These are phyloP conservation scores for Chanos chanos DNA, from an alignment of 2,797 vertebrate genomes.

Conservation along the genomic window DNA sequence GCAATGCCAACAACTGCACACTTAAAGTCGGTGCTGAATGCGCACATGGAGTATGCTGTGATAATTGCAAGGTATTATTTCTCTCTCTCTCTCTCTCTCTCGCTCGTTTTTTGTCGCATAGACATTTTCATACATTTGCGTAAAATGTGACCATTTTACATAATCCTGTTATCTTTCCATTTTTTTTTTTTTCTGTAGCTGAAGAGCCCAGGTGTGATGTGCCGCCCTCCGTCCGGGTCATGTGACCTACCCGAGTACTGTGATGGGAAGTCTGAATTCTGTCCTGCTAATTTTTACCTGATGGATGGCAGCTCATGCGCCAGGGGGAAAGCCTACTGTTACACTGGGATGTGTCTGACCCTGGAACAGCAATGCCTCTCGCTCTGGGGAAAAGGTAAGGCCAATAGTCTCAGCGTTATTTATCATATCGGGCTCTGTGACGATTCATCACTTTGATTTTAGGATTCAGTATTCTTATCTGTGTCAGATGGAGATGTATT, in stretches of 20 bases:
- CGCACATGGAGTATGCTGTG: slow-evolving; percentile 92
- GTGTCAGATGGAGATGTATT: too few species aligned
- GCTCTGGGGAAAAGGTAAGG: slow-evolving; percentile 90
- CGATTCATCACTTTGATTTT: too few species aligned
- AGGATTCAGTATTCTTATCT: too few species aligned
- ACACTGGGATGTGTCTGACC: slow-evolving; percentile 96
- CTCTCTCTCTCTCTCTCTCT: not conserved
- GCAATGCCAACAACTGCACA: slow-evolving; percentile 89
- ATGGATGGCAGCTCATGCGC: slow-evolving; percentile 83
- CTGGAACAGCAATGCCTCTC: slow-evolving; percentile 88
- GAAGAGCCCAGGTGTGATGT: slow-evolving; percentile 80
- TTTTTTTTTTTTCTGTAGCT: slow-evolving; percentile 65
- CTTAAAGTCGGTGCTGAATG: slow-evolving; percentile 86
- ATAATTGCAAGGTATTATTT: slow-evolving; percentile 84
- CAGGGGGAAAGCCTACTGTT: slow-evolving; percentile 83
- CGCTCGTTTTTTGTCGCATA: not conserved
- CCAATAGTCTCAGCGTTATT: slow-evolving; percentile 5
- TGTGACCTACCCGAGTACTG: slow-evolving; percentile 95
- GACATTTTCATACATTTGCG: not conserved
- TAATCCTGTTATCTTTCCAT: not conserved
- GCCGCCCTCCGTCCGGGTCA: slow-evolving; percentile 75
- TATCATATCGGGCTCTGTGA: too few species aligned
- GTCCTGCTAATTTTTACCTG: slow-evolving; percentile 90
- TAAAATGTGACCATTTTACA: not conserved
- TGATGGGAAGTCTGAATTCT: slow-evolving; percentile 83